Conservation (phyloP, 2,888 invertebrate genomes). For the Mesorhabditis belari region DNA sequence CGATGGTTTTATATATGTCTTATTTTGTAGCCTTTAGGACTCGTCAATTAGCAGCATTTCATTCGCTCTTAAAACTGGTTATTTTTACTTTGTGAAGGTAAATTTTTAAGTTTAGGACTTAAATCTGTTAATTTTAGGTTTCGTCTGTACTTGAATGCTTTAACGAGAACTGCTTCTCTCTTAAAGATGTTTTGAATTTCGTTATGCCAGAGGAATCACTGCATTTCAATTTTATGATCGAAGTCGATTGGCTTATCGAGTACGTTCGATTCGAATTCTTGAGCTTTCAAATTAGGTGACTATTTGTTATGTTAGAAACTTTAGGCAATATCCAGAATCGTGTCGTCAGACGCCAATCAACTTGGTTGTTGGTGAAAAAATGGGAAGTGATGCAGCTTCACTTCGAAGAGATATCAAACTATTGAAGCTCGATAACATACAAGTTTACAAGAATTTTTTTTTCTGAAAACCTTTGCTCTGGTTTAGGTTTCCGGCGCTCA, state of each 20-base stretch:
- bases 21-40: too few species aligned
- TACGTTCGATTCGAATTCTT: slow-evolving; percentile 2
- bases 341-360: slow-evolving; percentile 17
- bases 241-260: slow-evolving; percentile 29
- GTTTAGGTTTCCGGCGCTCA: slow-evolving; percentile 15
- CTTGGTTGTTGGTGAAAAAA: slow-evolving; percentile 23
- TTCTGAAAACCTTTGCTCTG: slow-evolving; percentile 3
- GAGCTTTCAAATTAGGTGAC: neutral
- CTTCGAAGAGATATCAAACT: too few species aligned
- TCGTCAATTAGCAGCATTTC: too few species aligned
- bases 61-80: slow-evolving; percentile 1
- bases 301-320: neutral
- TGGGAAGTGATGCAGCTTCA: slow-evolving; percentile 8
- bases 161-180: slow-evolving; percentile 14
- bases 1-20: too few species aligned
- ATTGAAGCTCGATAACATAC: too few species aligned
- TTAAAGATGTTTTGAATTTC: slow-evolving; percentile 21
- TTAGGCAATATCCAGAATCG: slow-evolving; percentile 22
- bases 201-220: slow-evolving; percentile 34
- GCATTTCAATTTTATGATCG: slow-evolving; percentile 41
- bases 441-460: too few species aligned
- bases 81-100: slow-evolving; percentile 16
- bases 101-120: neutral
- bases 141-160: slow-evolving; percentile 7
- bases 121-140: slow-evolving; percentile 5